These are phyloP conservation scores for Epicampocera succincta DNA, from an alignment of 2,888 invertebrate genomes.

Conservation along the genomic window DNA sequence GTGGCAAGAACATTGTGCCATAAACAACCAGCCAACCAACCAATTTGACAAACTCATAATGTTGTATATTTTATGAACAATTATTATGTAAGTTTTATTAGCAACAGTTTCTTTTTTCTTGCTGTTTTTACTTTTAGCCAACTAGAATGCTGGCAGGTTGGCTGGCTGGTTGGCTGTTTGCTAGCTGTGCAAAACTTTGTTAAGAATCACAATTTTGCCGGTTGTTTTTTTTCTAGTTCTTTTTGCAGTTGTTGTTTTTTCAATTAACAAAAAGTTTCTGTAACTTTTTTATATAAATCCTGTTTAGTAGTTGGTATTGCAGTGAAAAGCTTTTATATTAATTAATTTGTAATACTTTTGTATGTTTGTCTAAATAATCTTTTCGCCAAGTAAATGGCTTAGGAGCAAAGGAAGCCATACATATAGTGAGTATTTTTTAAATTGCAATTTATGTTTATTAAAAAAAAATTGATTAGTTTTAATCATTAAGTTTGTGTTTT, in stretches of 20 bases:
- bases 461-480: conserved; percentile 37
- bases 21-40: conserved; percentile 73
- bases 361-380: conserved; percentile 21
- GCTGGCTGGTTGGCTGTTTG: not conserved
- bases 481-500: conserved; percentile 27
- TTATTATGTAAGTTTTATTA: conserved; percentile 81
- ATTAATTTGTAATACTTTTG: conserved; percentile 64
- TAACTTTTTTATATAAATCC: conserved; percentile 53
- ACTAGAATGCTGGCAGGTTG: conserved; percentile 21
- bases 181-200: conserved; percentile 9
- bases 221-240: not conserved
- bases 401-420: conserved; percentile 18
- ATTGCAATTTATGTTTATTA: conserved; percentile 67
- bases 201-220: conserved; percentile 13
- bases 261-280: conserved; percentile 35
- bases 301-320: conserved; percentile 36
- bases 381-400: conserved; percentile 11
- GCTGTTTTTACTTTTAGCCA: conserved; percentile 28
- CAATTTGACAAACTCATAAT: conserved; percentile 80
- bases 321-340: conserved; percentile 67
- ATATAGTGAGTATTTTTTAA: conserved; percentile 48
- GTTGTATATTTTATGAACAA: conserved; percentile 80
- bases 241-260: conserved; percentile 2
- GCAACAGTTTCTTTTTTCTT: conserved; percentile 46
- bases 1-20: conserved; percentile 47